Conservation (phyloP, 2,113 vertebrate genomes). For the Callorhinus ursinus region DNA sequence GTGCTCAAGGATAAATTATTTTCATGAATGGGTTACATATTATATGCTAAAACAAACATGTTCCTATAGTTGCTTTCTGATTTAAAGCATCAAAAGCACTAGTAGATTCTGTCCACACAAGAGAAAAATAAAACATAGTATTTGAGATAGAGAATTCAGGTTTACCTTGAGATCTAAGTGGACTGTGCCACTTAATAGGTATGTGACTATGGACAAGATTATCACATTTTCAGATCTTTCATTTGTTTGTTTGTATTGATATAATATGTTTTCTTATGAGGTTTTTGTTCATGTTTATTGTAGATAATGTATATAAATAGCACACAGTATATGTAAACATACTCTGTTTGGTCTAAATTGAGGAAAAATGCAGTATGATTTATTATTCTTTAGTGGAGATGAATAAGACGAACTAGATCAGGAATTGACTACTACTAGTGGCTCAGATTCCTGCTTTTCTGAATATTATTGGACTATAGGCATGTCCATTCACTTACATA, state of each 20-base stretch:
- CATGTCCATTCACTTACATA: neutral
- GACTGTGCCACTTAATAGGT: neutral
- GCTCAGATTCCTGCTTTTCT: neutral
- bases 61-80: neutral
- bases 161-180: conserved; percentile 30
- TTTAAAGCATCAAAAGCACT: conserved; percentile 11
- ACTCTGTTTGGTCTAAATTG: neutral
- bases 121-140: conserved; percentile 20
- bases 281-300: neutral
- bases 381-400: neutral
- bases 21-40: neutral
- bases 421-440: neutral
- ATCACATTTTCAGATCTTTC: neutral
- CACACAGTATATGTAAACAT: neutral
- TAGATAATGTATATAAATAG: neutral
- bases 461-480: neutral
- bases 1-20: conserved; percentile 3
- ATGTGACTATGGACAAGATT: neutral
- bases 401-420: neutral
- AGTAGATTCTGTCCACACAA: neutral
- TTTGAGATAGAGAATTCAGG: conserved; percentile 23
- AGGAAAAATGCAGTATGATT: neutral
- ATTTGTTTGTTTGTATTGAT: neutral
- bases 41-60: neutral
- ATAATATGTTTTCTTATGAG: neutral